Base-by-base conservation (phyloP, 2,797 vertebrate genomes). In the Dryobates pubescens region DNA sequence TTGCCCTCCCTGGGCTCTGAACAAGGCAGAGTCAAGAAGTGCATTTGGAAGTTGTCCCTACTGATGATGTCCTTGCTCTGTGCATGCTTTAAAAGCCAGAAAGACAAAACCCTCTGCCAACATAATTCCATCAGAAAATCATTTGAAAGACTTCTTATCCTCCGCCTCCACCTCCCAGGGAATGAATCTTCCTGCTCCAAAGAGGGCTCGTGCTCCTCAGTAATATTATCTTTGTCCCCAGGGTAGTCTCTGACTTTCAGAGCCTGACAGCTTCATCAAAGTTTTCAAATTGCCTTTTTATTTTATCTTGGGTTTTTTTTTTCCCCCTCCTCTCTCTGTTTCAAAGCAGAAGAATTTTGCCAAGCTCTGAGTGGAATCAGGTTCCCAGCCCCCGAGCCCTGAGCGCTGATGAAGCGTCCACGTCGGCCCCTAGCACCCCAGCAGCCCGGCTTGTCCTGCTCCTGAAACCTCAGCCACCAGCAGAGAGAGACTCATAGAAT, bases 261-360 rank as follows among this genome's bases (percentile, higher is more conserved):
- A 96, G 88, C 49, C 93, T 97, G 94, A 96, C 82, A 95, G 74
- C 63, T 97, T 95, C 92, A 97, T 97, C 88, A 93, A 58, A 93
- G n/a, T 87, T 95, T 93, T 95, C 76, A 95, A 92, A 93, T 81
- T 93, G 23, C 67, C 41, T 89, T 94, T 94, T 94, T 38, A 36
- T 41, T 41, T 41, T 41, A 15, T 41, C 11, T 41, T 41, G 41
- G 41, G 14, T 92, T 86, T 63, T 63, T 29, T 27, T 27, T 17
- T 17, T 16, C 26, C 14, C 26, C 15, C 8, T 24, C 15, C n/a
- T 27, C n/a, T 23, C 24, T 29, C 53, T 82, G 45, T 95, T 97
- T 94, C 49, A 92, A 88, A 94, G 65, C 59, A 91, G 38, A 77
- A 76, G 14, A 89, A 81, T 91, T 90, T 92, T 91, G 61, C 38